Percentiles rank a stretch among this genome's conserved stretches.
These are phyloP conservation scores for Taenioides sp. DNA, from an alignment of 2,797 vertebrate species.

Conservation along the genomic window DNA sequence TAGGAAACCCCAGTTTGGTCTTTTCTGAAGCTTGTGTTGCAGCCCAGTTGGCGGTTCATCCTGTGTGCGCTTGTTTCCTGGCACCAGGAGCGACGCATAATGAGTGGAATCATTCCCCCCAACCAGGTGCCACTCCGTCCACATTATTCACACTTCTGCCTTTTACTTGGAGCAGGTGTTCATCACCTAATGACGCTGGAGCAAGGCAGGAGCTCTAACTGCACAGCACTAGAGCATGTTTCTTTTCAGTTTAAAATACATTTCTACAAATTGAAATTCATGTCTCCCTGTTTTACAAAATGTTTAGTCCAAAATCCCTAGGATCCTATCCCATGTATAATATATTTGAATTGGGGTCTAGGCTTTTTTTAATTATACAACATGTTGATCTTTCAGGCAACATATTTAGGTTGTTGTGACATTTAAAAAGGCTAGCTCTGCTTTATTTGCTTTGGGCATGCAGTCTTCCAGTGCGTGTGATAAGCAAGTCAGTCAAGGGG, in stretches of 20 bases:
- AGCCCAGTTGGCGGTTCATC: constrained; percentile 53
- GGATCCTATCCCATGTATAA: not conserved
- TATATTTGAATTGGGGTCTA: not conserved
- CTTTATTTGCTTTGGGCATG: not conserved
- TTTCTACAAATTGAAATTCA: not conserved
- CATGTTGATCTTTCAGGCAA: not conserved
- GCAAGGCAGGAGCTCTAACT: constrained; percentile 38
- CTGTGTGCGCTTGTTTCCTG: constrained; percentile 64
- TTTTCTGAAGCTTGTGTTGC: constrained; percentile 51
- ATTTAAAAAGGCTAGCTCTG: not conserved
- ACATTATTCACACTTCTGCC: constrained; percentile 74
- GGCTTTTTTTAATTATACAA: not conserved
- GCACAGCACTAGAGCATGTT: constrained; percentile 25
- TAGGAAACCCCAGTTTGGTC: constrained; percentile 38
- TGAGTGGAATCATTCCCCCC: constrained; percentile 55
- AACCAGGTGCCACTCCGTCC: constrained; percentile 71
- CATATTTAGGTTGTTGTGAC: not conserved
- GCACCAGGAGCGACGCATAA: constrained; percentile 61
- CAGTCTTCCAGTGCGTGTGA: constrained; percentile 26
- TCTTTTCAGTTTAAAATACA: constrained; percentile 22
- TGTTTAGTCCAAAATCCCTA: not conserved
- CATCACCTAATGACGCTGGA: constrained; percentile 69
- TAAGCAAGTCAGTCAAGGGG: constrained; percentile 35
- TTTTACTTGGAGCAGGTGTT: constrained; percentile 76
- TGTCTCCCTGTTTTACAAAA: not conserved